These are phyloP conservation scores for Dolichotis patagonum DNA, from an alignment of 2,113 vertebrate species.

Conservation along the genomic window DNA sequence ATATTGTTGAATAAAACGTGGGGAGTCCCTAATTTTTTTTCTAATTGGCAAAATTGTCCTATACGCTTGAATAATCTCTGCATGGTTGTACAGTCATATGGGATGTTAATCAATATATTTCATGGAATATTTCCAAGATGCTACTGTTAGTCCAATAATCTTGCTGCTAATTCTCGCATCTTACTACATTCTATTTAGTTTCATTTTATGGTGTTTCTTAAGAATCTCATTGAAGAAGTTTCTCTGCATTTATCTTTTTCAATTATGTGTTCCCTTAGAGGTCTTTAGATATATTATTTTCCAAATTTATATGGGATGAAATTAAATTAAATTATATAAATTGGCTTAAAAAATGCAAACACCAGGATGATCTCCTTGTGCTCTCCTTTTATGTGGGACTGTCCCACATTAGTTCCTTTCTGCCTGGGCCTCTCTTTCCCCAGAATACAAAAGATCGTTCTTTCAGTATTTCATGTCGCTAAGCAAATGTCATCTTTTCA, in stretches of 20 bases:
- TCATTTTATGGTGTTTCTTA: background rate
- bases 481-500: background rate
- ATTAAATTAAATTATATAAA: constrained; percentile 12
- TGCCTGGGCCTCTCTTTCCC: background rate
- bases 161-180: background rate
- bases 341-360: too few species aligned
- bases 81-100: background rate
- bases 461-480: background rate
- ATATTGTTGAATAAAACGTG: background rate
- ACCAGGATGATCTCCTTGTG: background rate
- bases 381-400: background rate
- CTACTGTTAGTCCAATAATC: background rate
- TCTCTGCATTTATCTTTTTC: background rate
- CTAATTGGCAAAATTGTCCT: background rate
- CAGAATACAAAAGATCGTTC: background rate
- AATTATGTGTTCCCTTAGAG: background rate
- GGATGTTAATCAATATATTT: background rate
- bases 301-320: background rate
- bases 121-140: background rate
- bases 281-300: constrained; percentile 17
- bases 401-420: background rate
- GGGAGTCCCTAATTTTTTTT: background rate
- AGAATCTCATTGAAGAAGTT: background rate
- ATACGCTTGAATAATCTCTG: constrained; percentile 3
- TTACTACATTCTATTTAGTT: background rate